These are phyloP conservation scores for Hylaeus volcanicus DNA, from an alignment of 1,140 invertebrate species.

Conservation along the genomic window DNA sequence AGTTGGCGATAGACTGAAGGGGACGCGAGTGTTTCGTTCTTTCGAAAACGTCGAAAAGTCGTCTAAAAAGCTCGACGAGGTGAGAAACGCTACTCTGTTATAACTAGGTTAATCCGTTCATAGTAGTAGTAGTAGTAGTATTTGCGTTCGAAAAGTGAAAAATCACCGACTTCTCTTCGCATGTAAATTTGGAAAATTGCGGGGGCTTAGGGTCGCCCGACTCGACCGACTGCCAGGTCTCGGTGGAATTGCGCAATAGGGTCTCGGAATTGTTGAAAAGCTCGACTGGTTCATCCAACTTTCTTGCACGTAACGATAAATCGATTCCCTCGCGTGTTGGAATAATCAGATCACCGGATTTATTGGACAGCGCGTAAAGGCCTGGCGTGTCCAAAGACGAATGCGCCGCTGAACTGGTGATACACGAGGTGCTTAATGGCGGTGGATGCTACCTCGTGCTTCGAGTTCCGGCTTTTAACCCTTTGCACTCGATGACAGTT, in stretches of 20 bases:
- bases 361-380: conserved; percentile 21
- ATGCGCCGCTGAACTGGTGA: conserved; percentile 1
- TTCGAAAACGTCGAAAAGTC: conserved; percentile 14
- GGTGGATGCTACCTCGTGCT: no score
- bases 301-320: conserved; percentile 30
- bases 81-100: neutral
- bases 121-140: no score
- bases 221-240: no score
- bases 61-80: neutral
- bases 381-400: conserved; percentile 10
- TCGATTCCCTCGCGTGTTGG: conserved; percentile 38
- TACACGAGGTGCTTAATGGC: neutral
- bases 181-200: no score
- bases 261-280: neutral
- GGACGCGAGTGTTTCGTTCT: conserved; percentile 28
- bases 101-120: neutral
- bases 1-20: conserved; percentile 52
- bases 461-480: no score
- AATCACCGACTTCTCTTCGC: no score
- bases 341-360: conserved; percentile 46
- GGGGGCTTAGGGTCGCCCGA: no score
- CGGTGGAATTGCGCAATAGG: neutral
- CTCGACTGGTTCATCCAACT: neutral
- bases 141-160: no score
- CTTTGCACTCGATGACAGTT: no score